Evolutionary conservation across 2,888 invertebrate genomes (phyloP), one percentile per base, ranked within the genome.

Genomic region (Diarsia dahlii): DNA sequence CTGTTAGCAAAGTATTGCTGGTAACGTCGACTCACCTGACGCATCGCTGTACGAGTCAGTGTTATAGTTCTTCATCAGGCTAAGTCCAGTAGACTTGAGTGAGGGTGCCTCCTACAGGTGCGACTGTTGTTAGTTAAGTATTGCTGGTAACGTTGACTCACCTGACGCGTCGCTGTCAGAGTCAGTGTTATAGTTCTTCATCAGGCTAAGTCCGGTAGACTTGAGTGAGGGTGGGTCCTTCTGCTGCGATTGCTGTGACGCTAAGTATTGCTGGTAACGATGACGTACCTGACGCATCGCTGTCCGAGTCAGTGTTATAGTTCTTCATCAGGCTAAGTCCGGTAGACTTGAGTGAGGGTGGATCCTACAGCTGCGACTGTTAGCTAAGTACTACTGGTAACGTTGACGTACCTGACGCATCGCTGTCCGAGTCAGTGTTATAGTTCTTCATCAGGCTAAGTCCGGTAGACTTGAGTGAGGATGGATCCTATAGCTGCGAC

Each of bases 401-500:
- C 12, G 5, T 60, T 15, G 56, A 79, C 81, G 84, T 56, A 95
- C 96, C 96, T 3, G 94, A 93, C 0, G 89, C 90, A 46, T 96
- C 96, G 52, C 91, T 94, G 58, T 96, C 97, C 0, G 97, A 96
- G 82, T 97, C 97, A 0, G 97, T 97, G 63, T 97, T 97, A 81
- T 97, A 97, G 85, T 97, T 95, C 91, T 97, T 97, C 91, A 97
- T 97, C 78, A 97, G 93, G 74, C 97, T 97, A 76, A 96, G 93
- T 0, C 95, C 96, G 0, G 95, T 94, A 3, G 96, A 95, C 75
- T 91, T 91, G 60, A 90, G 84, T 0, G 91, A 84, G 0, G 89
- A 76, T 0, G 81, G 67, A 62, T 80, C 82, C 68, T 78, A 82
- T 4, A 63, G 50, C 34, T 85, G 87, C 8, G 69, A 66, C 54